Evolutionary conservation across 2,113 vertebrate genomes (phyloP).

Genomic region (Ardeotis arabs): DNA sequence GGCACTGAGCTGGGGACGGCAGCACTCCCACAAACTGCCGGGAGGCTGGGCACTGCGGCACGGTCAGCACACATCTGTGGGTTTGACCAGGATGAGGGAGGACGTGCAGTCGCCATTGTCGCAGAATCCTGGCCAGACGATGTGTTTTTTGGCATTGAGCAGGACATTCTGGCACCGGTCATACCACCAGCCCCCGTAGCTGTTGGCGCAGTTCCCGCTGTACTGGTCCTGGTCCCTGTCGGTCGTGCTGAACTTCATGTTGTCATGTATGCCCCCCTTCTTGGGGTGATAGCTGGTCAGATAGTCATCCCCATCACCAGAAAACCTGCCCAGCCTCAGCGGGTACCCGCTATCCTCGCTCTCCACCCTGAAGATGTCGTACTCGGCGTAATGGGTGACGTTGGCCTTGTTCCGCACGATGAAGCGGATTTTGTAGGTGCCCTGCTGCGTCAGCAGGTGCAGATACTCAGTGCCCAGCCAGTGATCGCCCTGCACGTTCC

Average conservation of each 20-base stretch:
- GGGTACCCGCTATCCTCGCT: conserved; percentile 51
- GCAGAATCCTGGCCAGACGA: conserved; percentile 50
- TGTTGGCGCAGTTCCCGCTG: conserved; percentile 27
- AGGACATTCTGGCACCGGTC: conserved; percentile 52
- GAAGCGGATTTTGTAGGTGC: conserved; percentile 72
- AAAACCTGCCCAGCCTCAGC: conserved; percentile 13
- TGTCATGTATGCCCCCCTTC: conserved; percentile 56
- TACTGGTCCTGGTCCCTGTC: conserved; percentile 70
- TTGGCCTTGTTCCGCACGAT: conserved; percentile 30
- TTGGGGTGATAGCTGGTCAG: conserved; percentile 41
- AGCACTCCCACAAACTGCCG: rapidly evolving
- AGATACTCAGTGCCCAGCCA: conserved; percentile 71
- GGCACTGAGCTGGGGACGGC: not conserved
- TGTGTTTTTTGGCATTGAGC: conserved; percentile 52
- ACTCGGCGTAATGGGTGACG: conserved; percentile 45
- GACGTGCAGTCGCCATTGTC: conserved; percentile 5
- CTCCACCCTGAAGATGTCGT: conserved; percentile 66
- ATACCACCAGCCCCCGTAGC: conserved; percentile 71
- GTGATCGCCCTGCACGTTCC: conserved; percentile 47
- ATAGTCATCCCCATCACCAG: conserved; percentile 19
- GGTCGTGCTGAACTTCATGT: conserved; percentile 61
- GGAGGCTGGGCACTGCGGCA: not conserved
- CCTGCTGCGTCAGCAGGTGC: conserved; percentile 64
- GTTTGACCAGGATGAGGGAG: conserved; percentile 68
- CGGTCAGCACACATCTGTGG: conserved; percentile 60